phyloP scores from a whole-genome alignment of 2,888 invertebrate genomes.

The Heteropelma amictum region DNA sequence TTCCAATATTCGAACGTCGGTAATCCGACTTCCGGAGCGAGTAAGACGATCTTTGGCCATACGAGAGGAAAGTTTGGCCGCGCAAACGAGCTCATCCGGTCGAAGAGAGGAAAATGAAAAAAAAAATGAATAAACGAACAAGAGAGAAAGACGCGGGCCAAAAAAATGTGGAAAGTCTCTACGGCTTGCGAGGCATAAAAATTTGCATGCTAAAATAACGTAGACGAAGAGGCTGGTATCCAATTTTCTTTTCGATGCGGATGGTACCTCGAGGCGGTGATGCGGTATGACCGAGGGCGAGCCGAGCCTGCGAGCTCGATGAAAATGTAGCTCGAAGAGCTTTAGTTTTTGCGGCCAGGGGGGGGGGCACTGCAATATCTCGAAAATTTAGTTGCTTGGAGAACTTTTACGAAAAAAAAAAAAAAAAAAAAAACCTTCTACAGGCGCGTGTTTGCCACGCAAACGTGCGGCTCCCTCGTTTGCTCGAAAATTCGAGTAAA shows the following conservation, averaged over 20 bases:
- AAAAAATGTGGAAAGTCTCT: no score
- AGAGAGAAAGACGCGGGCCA: conserved; percentile 16
- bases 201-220: conserved; percentile 61
- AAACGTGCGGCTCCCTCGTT: no score
- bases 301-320: conserved; percentile 4
- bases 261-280: conserved; percentile 6
- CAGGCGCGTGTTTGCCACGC: no score
- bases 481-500: no score
- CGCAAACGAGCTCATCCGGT: conserved; percentile 11
- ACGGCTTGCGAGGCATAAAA: conserved; percentile 38
- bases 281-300: not conserved
- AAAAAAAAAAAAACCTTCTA: no score
- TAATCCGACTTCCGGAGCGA: not conserved
- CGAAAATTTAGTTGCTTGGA: conserved; percentile 28
- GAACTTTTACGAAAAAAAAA: conserved; percentile 27
- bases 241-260: conserved; percentile 55
- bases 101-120: not conserved
- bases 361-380: conserved; percentile 35
- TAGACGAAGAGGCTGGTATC: conserved; percentile 50
- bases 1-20: not conserved
- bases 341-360: not conserved
- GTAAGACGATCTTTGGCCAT: no score
- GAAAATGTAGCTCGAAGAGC: conserved; percentile 33
- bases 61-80: conserved; percentile 1
- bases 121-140: not conserved